Evolutionary conservation across 2,797 vertebrate genomes (phyloP).

Genomic region (Oreortyx pictus): DNA sequence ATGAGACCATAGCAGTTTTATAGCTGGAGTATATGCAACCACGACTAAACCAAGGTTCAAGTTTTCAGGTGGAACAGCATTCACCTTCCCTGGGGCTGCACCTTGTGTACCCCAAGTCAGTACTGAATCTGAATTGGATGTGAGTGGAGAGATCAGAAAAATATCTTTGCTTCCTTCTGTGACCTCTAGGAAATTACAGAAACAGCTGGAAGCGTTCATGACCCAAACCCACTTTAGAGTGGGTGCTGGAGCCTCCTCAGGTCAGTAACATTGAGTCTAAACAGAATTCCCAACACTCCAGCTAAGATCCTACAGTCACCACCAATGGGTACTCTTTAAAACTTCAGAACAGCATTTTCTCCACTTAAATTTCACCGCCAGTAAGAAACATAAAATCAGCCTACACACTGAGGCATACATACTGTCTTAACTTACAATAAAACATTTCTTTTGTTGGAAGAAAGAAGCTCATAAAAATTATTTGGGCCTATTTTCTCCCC

Average conservation of each 20-base stretch:
- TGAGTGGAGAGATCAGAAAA: neutral
- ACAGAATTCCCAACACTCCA: neutral
- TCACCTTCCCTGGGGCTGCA: neutral
- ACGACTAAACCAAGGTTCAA: rapidly evolving
- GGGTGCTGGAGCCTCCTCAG: neutral
- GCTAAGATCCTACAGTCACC: neutral
- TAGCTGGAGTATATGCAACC: neutral
- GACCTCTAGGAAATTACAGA: neutral
- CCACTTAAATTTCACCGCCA: conserved; percentile 52
- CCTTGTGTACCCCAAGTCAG: neutral
- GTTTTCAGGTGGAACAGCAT: neutral
- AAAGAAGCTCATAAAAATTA: conserved; percentile 41
- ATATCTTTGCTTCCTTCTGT: neutral
- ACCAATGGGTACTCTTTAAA: neutral
- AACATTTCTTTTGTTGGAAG: conserved; percentile 8
- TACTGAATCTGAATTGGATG: neutral
- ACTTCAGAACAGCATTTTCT: conserved; percentile 45
- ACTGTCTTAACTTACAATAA: conserved; percentile 34
- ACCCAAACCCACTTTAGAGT: neutral
- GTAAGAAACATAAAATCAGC: conserved; percentile 47
- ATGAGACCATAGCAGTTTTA: neutral
- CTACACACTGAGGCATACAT: conserved; percentile 9
- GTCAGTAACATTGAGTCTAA: neutral
- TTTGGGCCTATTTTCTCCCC: conserved; percentile 44
- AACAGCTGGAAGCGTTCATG: neutral